These are phyloP conservation scores for Galaxias olidus DNA, from an alignment of 2,797 vertebrate species.

Conservation along the genomic window DNA sequence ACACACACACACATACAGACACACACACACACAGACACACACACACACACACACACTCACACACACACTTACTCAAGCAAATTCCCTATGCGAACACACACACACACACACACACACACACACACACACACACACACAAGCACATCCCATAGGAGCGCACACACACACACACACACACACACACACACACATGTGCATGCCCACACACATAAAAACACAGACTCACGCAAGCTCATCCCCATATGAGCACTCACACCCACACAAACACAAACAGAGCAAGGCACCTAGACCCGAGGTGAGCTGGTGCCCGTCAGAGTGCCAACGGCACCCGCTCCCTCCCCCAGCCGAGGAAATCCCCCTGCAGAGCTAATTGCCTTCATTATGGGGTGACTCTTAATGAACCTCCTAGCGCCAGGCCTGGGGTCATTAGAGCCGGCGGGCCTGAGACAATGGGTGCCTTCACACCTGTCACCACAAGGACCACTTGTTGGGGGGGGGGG, in stretches of 20 bases:
- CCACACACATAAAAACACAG: neutral
- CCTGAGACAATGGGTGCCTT: neutral
- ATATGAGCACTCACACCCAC: neutral
- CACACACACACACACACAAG: conserved; percentile 4
- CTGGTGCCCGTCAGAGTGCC: no score
- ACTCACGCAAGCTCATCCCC: neutral
- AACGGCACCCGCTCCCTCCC: no score
- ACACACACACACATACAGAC: conserved; percentile 8
- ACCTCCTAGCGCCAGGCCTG: conserved; percentile 29
- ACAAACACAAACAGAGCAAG: neutral
- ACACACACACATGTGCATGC: neutral
- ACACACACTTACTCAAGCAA: no score
- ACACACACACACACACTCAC: neutral
- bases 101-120: no score
- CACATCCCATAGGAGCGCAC: no score
- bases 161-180: neutral
- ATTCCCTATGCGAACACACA: neutral
- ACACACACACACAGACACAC: conserved; percentile 2
- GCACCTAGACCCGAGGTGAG: no score
- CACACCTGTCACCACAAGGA: no score
- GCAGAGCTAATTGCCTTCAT: conserved; percentile 49
- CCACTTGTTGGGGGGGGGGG: no score
- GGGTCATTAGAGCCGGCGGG: conserved; percentile 42
- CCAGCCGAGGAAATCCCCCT: conserved; percentile 11
- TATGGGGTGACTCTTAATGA: conserved; percentile 27